Percentiles rank a stretch among this genome's conserved stretches.
These are phyloP conservation scores for Chironomus tepperi DNA, from an alignment of 1,140 invertebrate species.

Conservation along the genomic window DNA sequence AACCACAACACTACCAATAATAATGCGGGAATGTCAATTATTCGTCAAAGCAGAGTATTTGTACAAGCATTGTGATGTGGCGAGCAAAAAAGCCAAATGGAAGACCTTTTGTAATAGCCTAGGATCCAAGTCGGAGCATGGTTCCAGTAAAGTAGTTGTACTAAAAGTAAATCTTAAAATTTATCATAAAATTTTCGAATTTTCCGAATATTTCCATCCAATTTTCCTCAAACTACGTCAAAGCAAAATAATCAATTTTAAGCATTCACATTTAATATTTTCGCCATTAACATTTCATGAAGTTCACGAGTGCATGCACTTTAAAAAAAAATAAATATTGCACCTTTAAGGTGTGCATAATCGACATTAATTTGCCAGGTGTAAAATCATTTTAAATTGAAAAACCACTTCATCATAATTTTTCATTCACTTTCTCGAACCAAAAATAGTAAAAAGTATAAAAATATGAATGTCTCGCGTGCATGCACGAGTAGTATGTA, in stretches of 20 bases:
- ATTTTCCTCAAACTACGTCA: neutral
- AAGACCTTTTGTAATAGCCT: too few species aligned
- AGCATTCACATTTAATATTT: neutral
- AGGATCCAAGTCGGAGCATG: too few species aligned
- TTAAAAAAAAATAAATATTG: neutral
- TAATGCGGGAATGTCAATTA: too few species aligned
- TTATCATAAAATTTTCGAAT: too few species aligned
- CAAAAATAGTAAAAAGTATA: neutral
- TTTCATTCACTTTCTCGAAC: neutral
- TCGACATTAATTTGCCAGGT: conserved; percentile 7
- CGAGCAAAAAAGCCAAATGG: too few species aligned
- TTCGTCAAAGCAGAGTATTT: too few species aligned
- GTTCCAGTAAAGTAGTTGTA: too few species aligned
- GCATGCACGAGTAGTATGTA: neutral
- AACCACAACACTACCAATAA: too few species aligned
- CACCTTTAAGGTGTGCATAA: conserved; percentile 13
- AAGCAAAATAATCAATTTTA: neutral
- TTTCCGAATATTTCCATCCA: too few species aligned
- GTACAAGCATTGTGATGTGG: too few species aligned
- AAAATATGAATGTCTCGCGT: neutral
- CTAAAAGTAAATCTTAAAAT: too few species aligned
- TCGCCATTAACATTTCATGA: neutral
- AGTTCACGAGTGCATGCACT: neutral
- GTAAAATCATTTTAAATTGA: conserved; percentile 10
- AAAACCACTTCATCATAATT: conserved; percentile 9